phyloP scores from a whole-genome alignment of 1,140 invertebrate species.

The Protaetia brevitarsis region DNA sequence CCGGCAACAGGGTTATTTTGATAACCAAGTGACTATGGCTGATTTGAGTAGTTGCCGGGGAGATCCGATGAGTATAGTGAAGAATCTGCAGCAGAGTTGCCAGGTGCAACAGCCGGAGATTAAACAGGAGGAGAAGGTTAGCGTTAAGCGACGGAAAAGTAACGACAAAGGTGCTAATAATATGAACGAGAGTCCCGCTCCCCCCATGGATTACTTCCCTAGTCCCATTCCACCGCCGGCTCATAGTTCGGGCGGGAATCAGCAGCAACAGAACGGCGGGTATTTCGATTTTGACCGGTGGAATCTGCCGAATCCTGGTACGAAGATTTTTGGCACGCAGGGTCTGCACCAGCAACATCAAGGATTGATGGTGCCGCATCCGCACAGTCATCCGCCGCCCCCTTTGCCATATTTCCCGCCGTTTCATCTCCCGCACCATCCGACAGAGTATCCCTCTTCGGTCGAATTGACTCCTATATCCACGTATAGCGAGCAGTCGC shows the following conservation, averaged over 20 bases:
- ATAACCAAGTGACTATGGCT: slow-evolving; percentile 61
- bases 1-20: slow-evolving; percentile 56
- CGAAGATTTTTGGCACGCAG: slow-evolving; percentile 66
- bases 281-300: slow-evolving; percentile 72
- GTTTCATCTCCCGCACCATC: slow-evolving; percentile 63
- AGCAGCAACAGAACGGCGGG: slow-evolving; percentile 59
- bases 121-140: slow-evolving; percentile 50
- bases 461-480: slow-evolving; percentile 63
- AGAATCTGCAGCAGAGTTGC: slow-evolving; percentile 65
- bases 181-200: slow-evolving; percentile 12
- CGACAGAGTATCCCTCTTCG: slow-evolving; percentile 60
- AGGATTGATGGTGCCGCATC: slow-evolving; percentile 56
- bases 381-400: slow-evolving; percentile 51
- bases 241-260: slow-evolving; percentile 60
- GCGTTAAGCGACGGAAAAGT: slow-evolving; percentile 52
- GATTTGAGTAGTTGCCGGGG: slow-evolving; percentile 68
- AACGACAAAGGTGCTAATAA: slow-evolving; percentile 49
- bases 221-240: slow-evolving; percentile 67
- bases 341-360: slow-evolving; percentile 57
- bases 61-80: slow-evolving; percentile 72
- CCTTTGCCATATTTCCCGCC: slow-evolving; percentile 65
- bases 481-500: slow-evolving; percentile 55
- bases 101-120: slow-evolving; percentile 55
- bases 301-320: slow-evolving; percentile 63
- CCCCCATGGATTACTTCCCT: slow-evolving; percentile 26